Base-by-base conservation (phyloP, 2,113 vertebrate species). In the Microtus montanus region DNA sequence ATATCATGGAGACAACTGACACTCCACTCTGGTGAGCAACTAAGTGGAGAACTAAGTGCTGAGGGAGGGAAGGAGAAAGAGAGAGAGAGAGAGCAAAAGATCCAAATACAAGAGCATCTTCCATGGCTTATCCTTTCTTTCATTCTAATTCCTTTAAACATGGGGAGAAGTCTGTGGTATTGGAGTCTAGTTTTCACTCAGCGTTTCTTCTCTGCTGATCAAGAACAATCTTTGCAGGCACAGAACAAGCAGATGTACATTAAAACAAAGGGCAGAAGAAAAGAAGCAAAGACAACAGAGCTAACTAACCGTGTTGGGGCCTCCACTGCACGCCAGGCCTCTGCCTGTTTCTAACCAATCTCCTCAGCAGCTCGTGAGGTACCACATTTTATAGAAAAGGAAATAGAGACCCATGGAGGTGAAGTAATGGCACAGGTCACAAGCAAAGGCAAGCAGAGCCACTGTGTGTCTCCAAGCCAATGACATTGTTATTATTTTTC, bases 161-260 rank as follows among this genome's bases (percentile, higher is more conserved):
- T 68, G 35, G 54, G 49, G 68, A 63, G 35, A 83, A 85, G 75
- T 41, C 12, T 33, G 54, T 63, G 17, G 66, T n/a, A 11, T 33
- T n/a, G 33, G 1, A n/a, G 64, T 58, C 84, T 26, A 79, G 13
- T 58, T 80, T 87, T 79, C 35, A 78, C 35, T 33, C 78, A 15
- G 41, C 80, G 89, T 87, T 73, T 71, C 61, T 61, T 89, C 52
- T 83, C 35, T 90, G 63, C 54, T 85, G 63, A 68, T 89, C 52
- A 68, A 94, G 20, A 52, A 58, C 35, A 44, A 14, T 49, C 47
- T n/a, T 82, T 61, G 82, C 61, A 58, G 44, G 24, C n/a, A 75
- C 3, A 7, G 35, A 66, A 78, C 64, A 38, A 91, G 73, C 38
- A 92, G 52, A 89, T 26, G 24, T 89, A 22, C 28, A 44, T 66